phyloP scores from a whole-genome alignment of 2,888 invertebrate species.

The Tetranychus truncatus region DNA sequence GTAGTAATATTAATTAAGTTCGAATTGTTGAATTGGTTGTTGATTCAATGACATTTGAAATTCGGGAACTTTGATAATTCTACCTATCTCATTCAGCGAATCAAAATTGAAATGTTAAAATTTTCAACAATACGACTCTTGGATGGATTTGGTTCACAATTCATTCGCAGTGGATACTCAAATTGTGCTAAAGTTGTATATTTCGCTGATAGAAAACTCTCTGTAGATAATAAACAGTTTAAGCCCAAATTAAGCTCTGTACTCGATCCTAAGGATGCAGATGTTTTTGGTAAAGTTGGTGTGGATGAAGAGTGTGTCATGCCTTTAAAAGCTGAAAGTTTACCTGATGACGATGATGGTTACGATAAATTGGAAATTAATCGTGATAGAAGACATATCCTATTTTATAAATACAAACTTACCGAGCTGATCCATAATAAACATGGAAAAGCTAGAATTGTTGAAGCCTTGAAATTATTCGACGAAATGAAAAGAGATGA shows the following conservation, averaged over 20 bases:
- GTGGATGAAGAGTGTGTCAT: neutral
- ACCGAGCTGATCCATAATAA: slow-evolving; percentile 11
- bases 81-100: neutral
- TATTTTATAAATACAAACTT: slow-evolving; percentile 15
- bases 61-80: neutral
- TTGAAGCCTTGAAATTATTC: slow-evolving; percentile 57
- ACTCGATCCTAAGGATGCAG: neutral
- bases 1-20: too few species aligned
- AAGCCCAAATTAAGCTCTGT: too few species aligned
- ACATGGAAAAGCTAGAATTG: slow-evolving; percentile 26
- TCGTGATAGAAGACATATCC: slow-evolving; percentile 5
- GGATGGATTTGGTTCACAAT: neutral
- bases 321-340: slow-evolving; percentile 16
- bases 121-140: neutral
- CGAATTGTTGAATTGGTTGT: too few species aligned
- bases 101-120: neutral
- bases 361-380: slow-evolving; percentile 19
- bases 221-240: too few species aligned
- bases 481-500: slow-evolving; percentile 55
- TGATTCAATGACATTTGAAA: too few species aligned
- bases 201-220: too few species aligned
- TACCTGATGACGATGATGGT: slow-evolving; percentile 20
- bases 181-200: too few species aligned
- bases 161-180: neutral
- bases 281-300: neutral